These are phyloP conservation scores for Protomyctophum bolini DNA, from an alignment of 2,113 vertebrate genomes.

Conservation along the genomic window DNA sequence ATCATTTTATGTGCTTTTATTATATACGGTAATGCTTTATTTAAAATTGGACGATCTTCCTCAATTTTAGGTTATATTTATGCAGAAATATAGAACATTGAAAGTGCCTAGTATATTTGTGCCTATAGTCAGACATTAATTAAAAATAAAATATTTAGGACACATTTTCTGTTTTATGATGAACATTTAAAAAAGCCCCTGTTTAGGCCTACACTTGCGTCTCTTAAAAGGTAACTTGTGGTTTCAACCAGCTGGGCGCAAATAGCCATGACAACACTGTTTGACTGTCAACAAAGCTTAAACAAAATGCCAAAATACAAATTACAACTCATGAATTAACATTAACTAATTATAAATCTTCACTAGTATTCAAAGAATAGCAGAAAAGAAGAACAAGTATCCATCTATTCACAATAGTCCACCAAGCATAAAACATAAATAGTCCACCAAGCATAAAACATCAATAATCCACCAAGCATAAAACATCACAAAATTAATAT, in stretches of 20 bases:
- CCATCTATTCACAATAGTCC: background rate
- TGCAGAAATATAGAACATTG: no score
- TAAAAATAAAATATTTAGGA: background rate
- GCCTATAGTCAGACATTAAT: background rate
- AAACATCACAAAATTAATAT: background rate
- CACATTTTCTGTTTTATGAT: background rate
- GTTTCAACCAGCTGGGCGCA: background rate
- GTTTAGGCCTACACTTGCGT: background rate
- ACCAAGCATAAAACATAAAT: background rate
- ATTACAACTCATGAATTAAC: background rate
- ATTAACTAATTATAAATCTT: constrained; percentile 11
- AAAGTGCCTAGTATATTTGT: background rate
- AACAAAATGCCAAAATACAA: constrained; percentile 5
- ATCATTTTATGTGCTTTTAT: background rate
- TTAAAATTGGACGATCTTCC: background rate
- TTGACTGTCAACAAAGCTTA: background rate
- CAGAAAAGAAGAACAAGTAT: background rate
- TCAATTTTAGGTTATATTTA: background rate
- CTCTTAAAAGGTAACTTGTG: background rate
- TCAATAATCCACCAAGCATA: background rate
- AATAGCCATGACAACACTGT: background rate
- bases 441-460: background rate
- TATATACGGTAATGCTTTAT: background rate
- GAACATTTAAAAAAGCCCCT: background rate
- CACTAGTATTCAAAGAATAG: background rate